Conservation (phyloP, 1,140 invertebrate genomes). For the Apis cerana region DNA sequence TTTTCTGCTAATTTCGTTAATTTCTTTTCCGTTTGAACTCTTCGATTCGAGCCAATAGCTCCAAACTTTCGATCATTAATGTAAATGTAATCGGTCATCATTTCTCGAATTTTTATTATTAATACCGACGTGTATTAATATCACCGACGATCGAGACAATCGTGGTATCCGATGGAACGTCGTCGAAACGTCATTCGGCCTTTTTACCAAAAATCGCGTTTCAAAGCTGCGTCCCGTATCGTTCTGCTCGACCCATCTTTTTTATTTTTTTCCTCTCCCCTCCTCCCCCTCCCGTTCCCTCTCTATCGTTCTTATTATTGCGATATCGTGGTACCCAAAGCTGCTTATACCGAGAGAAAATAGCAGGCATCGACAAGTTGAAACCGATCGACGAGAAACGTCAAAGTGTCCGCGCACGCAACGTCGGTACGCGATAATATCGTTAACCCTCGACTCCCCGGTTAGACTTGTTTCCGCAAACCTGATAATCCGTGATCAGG, state of each 20-base stretch:
- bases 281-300: too few species aligned
- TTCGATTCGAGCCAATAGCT: too few species aligned
- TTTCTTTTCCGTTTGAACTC: too few species aligned
- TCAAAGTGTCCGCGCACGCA: constrained; percentile 38
- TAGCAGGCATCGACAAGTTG: constrained; percentile 13
- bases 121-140: neutral
- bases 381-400: constrained; percentile 35
- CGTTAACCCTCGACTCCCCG: constrained; percentile 42
- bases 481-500: constrained; percentile 61
- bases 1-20: too few species aligned
- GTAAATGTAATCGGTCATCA: neutral
- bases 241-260: neutral
- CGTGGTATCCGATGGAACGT: neutral
- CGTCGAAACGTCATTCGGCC: neutral
- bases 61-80: too few species aligned
- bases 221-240: constrained; percentile 2
- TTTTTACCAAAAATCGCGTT: neutral
- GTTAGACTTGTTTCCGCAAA: constrained; percentile 55
- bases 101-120: neutral
- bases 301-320: constrained; percentile 12
- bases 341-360: constrained; percentile 4
- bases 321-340: neutral
- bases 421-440: constrained; percentile 49
- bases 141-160: neutral
- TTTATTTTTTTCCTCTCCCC: too few species aligned